These are phyloP conservation scores for Pseudolaguvia tuberculata DNA, from an alignment of 2,113 vertebrate species.

Conservation along the genomic window DNA sequence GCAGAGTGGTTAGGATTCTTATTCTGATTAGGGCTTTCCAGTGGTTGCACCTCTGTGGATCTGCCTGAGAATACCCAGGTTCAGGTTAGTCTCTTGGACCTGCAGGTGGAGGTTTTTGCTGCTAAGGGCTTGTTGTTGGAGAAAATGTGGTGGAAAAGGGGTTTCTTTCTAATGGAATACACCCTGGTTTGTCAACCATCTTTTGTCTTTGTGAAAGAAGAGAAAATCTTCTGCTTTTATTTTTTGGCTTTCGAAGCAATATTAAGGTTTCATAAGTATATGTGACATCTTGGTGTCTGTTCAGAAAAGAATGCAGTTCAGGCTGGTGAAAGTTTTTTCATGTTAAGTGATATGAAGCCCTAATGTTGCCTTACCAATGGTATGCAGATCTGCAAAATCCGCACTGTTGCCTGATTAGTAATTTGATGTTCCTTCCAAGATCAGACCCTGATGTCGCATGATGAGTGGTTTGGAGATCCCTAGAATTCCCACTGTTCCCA, in stretches of 20 bases:
- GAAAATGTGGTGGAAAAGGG: not conserved
- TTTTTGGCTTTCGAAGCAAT: not conserved
- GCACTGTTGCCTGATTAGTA: no score
- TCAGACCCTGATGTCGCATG: no score
- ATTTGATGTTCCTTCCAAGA: no score
- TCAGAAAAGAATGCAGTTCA: not conserved
- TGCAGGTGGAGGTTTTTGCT: constrained; percentile 18
- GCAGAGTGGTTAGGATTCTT: constrained; percentile 44
- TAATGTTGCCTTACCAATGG: no score
- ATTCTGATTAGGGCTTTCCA: constrained; percentile 41
- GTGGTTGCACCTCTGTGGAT: constrained; percentile 37
- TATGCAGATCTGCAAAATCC: no score
- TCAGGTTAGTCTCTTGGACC: constrained; percentile 7
- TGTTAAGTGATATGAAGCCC: no score
- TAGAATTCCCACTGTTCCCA: no score
- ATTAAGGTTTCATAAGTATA: no score
- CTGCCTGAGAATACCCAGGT: not conserved
- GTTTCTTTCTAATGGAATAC: constrained; percentile 23
- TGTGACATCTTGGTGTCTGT: not conserved
- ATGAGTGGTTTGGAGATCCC: no score
- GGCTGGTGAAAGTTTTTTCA: no score
- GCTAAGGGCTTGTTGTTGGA: constrained; percentile 2
- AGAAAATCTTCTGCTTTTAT: constrained; percentile 1
- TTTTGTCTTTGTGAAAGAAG: no score
- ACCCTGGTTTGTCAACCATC: no score